Conservation (phyloP, 2,888 invertebrate species). For the Oeneis ivallda region DNA sequence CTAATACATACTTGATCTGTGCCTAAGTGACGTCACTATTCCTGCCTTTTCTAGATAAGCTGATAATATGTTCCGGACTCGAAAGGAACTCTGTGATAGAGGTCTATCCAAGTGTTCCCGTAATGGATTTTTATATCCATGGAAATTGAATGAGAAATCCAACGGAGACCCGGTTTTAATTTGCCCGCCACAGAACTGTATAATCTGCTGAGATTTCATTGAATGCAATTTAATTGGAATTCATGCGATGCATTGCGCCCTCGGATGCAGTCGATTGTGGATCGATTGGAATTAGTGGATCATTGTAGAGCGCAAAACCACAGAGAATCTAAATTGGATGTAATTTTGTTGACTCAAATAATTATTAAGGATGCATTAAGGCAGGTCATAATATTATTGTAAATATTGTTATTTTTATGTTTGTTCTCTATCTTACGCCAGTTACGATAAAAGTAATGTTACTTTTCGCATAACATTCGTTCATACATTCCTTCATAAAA, state of each 20-base stretch:
- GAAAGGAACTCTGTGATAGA: constrained; percentile 48
- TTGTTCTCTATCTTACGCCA: too few species aligned
- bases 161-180: constrained; percentile 71
- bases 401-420: too few species aligned
- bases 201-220: constrained; percentile 76
- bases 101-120: constrained; percentile 58
- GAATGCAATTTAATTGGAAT: constrained; percentile 77
- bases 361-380: too few species aligned
- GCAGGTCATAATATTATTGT: too few species aligned
- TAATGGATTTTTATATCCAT: constrained; percentile 78
- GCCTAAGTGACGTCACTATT: constrained; percentile 4
- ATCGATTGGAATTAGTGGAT: constrained; percentile 59
- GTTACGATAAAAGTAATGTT: too few species aligned
- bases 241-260: constrained; percentile 48
- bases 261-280: constrained; percentile 48
- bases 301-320: constrained; percentile 37
- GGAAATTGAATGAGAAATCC: constrained; percentile 74
- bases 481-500: too few species aligned
- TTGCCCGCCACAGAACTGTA: constrained; percentile 72
- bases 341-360: too few species aligned
- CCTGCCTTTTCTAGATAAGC: constrained; percentile 49
- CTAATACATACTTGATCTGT: too few species aligned
- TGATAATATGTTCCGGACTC: constrained; percentile 47
- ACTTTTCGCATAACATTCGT: too few species aligned
- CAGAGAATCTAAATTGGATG: constrained; percentile 1